Evolutionary conservation across 2,797 vertebrate genomes (phyloP), one percentile per base, ranked within the genome.

Genomic region (Meriones psammophilus): DNA sequence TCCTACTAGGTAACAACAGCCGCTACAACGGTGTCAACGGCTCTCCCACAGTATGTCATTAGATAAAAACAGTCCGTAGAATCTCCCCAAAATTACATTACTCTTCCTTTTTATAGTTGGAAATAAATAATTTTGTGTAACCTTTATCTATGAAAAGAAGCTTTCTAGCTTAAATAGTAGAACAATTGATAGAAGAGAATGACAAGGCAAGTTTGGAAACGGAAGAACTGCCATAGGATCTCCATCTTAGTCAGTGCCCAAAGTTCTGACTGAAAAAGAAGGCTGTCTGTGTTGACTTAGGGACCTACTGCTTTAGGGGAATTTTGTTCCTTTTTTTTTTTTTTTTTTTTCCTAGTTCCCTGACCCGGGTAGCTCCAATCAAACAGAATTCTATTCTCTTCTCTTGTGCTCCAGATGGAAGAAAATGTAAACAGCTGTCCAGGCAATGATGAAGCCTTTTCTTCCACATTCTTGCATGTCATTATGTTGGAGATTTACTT

Each of bases 341-440:
- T 96, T 97, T 96, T 95, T 97, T 96, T 97, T 96, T 95, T 50
- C 97, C 96, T 95, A 85, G 85, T 97, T 96, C 73, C 86, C 87
- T 97, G 97, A 89, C 92, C 93, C 33, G 46, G 94, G 89, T 95
- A 33, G 0, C 93, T 22, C 5, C 91, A 97, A 97, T 97, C 96
- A 98, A 95, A 94, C 94, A 84, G 87, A 90, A 96, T 96, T 96
- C 97, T 95, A 95, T 97, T 98, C 97, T 92, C 94, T 97, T 94
- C 92, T 28, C 89, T 97, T 77, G 50, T 64, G 89, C 73, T 97
- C 96, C 98, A 97, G 97, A 98, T 96, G 97, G 96, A 93, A 97
- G 89, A 97, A 85, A 96, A 96, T 97, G 89, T 86, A 95, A 98
- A 95, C 98, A 98, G 98, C 96, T 98, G 98, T 93, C 97, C 92